A percentile compares a stretch with the other conserved stretches of the same genome.
These are phyloP conservation scores for Mustela nigripes DNA, from an alignment of 2,113 vertebrate species.

Conservation along the genomic window DNA sequence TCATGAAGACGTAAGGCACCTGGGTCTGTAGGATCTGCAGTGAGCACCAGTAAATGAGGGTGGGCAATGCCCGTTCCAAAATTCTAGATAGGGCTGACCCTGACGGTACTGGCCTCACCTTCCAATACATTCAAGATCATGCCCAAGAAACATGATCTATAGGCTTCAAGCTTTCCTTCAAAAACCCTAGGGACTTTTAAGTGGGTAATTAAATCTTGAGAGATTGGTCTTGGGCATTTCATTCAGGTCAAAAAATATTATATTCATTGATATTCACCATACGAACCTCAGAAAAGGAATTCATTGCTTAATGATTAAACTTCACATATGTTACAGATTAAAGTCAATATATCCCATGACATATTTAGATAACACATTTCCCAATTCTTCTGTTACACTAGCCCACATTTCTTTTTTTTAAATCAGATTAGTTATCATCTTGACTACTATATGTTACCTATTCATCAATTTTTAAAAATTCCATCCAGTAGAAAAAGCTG, in stretches of 20 bases:
- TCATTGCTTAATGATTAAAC: slow-evolving; percentile 81
- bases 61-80: neutral
- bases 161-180: slow-evolving; percentile 14
- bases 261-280: slow-evolving; percentile 81
- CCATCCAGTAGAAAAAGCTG: slow-evolving; percentile 33
- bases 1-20: neutral
- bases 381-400: slow-evolving; percentile 70
- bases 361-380: slow-evolving; percentile 85
- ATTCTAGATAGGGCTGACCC: neutral
- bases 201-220: slow-evolving; percentile 81
- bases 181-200: slow-evolving; percentile 75
- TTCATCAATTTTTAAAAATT: slow-evolving; percentile 62
- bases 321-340: slow-evolving; percentile 83
- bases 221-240: slow-evolving; percentile 75
- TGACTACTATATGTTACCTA: slow-evolving; percentile 77
- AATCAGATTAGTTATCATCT: slow-evolving; percentile 79
- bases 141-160: slow-evolving; percentile 57
- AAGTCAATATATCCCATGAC: slow-evolving; percentile 78
- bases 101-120: neutral
- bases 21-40: neutral
- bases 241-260: slow-evolving; percentile 78
- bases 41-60: neutral
- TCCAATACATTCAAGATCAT: neutral
- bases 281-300: slow-evolving; percentile 70
- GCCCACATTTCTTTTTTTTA: slow-evolving; percentile 65